Evolutionary conservation across 2,113 vertebrate species (phyloP).

Genomic region (Mastomys coucha): DNA sequence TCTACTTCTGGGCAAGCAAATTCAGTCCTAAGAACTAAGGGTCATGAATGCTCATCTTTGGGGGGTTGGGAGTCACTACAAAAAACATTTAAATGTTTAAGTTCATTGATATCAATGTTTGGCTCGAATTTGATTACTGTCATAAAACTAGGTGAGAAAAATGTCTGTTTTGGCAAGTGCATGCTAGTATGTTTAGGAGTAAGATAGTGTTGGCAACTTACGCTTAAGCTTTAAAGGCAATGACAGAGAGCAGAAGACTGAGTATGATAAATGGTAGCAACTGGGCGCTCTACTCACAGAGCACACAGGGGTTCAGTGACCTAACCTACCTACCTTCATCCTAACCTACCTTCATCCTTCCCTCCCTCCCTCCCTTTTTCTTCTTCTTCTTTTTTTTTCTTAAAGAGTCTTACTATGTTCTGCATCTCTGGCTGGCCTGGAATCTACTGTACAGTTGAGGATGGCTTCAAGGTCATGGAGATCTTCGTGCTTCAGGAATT

Average conservation of each 20-base stretch:
- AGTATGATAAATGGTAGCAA: conserved; percentile 7
- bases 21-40: not conserved
- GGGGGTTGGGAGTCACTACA: not conserved
- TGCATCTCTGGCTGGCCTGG: not conserved
- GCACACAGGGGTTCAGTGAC: not conserved
- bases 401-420: not conserved
- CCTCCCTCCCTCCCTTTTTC: too few relatives aligned
- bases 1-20: not conserved
- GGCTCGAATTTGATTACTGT: conserved; percentile 16
- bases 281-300: not conserved
- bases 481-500: not conserved
- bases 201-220: not conserved
- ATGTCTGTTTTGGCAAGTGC: conserved; percentile 21
- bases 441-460: not conserved
- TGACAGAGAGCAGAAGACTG: not conserved
- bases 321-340: too few relatives aligned
- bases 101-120: not conserved
- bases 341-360: too few relatives aligned
- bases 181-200: not conserved
- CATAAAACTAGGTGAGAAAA: not conserved
- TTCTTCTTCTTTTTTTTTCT: too few relatives aligned
- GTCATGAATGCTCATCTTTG: not conserved
- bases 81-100: not conserved
- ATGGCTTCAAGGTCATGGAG: not conserved
- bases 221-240: conserved; percentile 23